Evolutionary conservation across 2,113 vertebrate genomes (phyloP), one percentile per base, ranked within the genome.

Genomic region (Xiphophorus hellerii): DNA sequence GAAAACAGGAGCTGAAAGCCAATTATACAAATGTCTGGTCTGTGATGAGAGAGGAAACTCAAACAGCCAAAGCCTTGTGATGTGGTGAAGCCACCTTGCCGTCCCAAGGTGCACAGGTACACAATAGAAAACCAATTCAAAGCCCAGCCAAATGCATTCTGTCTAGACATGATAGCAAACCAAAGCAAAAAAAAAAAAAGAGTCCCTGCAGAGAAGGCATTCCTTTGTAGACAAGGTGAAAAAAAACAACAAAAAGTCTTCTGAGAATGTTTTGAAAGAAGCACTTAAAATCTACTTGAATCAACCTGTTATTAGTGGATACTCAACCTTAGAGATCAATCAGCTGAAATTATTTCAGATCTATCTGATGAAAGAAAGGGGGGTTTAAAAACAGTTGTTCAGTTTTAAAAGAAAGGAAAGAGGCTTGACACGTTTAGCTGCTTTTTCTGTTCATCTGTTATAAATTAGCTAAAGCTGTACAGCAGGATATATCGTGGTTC

Each of bases 151-250:
- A 88, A 74, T 42, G 61, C 64, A 70, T 85, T 82, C 84, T 82
- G 89, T 92, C 92, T 90, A 90, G 92, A 91, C 90, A 89, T 13
- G 84, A 37, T 1, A 89, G 31, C 83, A 79, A 84, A 83, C 73
- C 84, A 81, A 81, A 86, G 73, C 72, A 72, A 67, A 67, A 37
- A 37, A 37, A 37, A 37, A 11, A 37, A 48, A 48, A 75, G 66
- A 58, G 42, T 72, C 68, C 68, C 80, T 44, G 73, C 37, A 86
- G 71, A 76, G 51, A 44, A 83, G 77, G 81, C 78, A 70, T 78
- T 68, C 22, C 64, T 82, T 15, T 64, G 74, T 31, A 37, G 66
- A 39, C n/a, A 73, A 71, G 76, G 69, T 27, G 15, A 78, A 35
- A 74, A 62, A 64, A 78, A 84, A 66, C 73, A 77, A 35, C 10